These are phyloP conservation scores for Drosophila cardini DNA, from an alignment of 1,140 invertebrate species.

Conservation along the genomic window DNA sequence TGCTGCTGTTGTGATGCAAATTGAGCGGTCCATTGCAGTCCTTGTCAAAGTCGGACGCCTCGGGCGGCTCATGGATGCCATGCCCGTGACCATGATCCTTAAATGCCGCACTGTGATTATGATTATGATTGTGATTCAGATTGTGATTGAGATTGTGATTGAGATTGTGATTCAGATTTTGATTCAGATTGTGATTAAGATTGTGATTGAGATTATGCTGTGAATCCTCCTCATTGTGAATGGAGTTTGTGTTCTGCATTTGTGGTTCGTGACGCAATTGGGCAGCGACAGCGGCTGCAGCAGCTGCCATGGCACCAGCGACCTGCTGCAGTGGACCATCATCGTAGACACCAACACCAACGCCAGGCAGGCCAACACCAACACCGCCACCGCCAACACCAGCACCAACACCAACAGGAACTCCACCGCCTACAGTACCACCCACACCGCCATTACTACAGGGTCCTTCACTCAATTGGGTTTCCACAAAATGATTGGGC, in stretches of 20 bases:
- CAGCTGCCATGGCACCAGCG: constrained; percentile 57
- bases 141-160: constrained; percentile 21
- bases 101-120: constrained; percentile 40
- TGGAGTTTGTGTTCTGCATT: constrained; percentile 28
- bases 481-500: constrained; percentile 82
- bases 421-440: constrained; percentile 2
- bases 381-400: constrained; percentile 8
- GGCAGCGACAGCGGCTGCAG: constrained; percentile 63
- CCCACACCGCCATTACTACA: constrained; percentile 12
- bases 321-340: constrained; percentile 68
- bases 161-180: constrained; percentile 36
- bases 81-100: constrained; percentile 47
- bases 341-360: constrained; percentile 45
- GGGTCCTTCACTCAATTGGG: constrained; percentile 67
- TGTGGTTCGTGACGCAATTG: constrained; percentile 63
- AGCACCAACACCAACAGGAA: neutral
- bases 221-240: constrained; percentile 2
- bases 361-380: constrained; percentile 25
- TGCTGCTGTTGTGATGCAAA: constrained; percentile 65
- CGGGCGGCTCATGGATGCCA: constrained; percentile 56
- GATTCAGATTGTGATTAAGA: constrained; percentile 7
- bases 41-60: constrained; percentile 68
- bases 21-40: constrained; percentile 78
- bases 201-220: constrained; percentile 21
- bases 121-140: constrained; percentile 26